Percentiles rank a stretch among this genome's conserved stretches.
Evolutionary conservation across 2,113 vertebrate genomes (phyloP).

Genomic region (Micromys minutus): DNA sequence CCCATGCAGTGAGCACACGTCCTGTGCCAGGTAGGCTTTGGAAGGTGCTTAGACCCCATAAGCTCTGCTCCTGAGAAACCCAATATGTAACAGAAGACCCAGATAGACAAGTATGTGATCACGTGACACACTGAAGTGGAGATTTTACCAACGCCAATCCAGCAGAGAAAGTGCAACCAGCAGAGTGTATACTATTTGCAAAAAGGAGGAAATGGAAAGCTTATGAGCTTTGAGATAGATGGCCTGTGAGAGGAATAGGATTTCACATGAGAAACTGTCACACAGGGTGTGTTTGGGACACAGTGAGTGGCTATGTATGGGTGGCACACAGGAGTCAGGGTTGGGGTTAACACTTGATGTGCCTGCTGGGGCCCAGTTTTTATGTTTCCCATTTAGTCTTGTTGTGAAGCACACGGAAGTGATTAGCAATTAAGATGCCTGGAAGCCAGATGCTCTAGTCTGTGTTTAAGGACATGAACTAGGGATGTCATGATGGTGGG

Average conservation of each 20-base stretch:
- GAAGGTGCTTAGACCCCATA: background rate
- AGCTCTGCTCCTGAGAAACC: background rate
- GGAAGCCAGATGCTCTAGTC: background rate
- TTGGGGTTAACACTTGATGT: background rate
- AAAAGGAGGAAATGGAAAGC: background rate
- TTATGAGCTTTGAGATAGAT: constrained; percentile 8
- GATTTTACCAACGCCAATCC: background rate
- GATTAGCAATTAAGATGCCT: background rate
- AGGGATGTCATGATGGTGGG: background rate
- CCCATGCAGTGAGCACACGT: background rate
- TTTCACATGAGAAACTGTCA: background rate
- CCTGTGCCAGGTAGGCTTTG: background rate
- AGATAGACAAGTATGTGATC: background rate
- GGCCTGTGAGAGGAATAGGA: background rate
- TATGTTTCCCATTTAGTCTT: background rate
- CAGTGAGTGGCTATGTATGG: background rate
- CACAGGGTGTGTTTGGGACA: background rate
- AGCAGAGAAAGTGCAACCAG: background rate
- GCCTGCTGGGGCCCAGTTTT: background rate
- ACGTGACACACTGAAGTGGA: background rate
- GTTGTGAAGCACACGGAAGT: background rate
- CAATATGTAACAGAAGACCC: background rate
- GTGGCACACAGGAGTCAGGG: background rate
- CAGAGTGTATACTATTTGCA: background rate
- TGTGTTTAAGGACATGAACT: background rate